Evolutionary conservation across 2,888 invertebrate species (phyloP).

Genomic region (Caenorhabditis afra): DNA sequence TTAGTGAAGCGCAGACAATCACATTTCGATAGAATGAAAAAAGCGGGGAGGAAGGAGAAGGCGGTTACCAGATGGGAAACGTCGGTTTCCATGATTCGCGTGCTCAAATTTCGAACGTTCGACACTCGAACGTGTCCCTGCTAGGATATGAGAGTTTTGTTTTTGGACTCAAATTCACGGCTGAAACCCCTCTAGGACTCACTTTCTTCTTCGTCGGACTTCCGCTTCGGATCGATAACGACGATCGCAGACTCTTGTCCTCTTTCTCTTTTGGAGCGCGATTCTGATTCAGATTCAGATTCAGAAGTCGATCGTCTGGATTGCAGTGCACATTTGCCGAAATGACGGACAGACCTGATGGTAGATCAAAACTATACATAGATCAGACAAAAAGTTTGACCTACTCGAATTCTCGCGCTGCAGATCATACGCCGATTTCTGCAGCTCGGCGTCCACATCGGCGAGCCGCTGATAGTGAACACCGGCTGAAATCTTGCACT

Average conservation of each 20-base stretch:
- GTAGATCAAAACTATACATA: not conserved
- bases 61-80: slow-evolving; percentile 54
- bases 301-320: slow-evolving; percentile 44
- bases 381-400: too few relatives aligned
- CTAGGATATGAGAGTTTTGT: not conserved
- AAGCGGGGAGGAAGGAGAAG: not conserved
- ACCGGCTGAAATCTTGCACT: slow-evolving; percentile 47
- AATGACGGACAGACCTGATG: slow-evolving; percentile 44
- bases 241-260: slow-evolving; percentile 31
- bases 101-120: slow-evolving; percentile 6
- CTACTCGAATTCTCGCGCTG: slow-evolving; percentile 35
- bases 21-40: not conserved
- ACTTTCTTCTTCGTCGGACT: slow-evolving; percentile 51
- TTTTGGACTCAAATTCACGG: not conserved
- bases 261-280: not conserved
- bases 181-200: not conserved
- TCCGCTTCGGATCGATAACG: slow-evolving; percentile 34
- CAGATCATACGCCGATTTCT: slow-evolving; percentile 18
- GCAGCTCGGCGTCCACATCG: slow-evolving; percentile 33
- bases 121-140: slow-evolving; percentile 43
- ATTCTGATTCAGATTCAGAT: not conserved
- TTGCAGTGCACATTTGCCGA: slow-evolving; percentile 53
- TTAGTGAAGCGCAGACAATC: slow-evolving; percentile 2
- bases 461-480: slow-evolving; percentile 38
- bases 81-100: slow-evolving; percentile 49